A percentile compares a stretch with the other conserved stretches of the same genome.
Evolutionary conservation across 2,113 vertebrate species (phyloP).

Genomic region (Gambusia affinis): DNA sequence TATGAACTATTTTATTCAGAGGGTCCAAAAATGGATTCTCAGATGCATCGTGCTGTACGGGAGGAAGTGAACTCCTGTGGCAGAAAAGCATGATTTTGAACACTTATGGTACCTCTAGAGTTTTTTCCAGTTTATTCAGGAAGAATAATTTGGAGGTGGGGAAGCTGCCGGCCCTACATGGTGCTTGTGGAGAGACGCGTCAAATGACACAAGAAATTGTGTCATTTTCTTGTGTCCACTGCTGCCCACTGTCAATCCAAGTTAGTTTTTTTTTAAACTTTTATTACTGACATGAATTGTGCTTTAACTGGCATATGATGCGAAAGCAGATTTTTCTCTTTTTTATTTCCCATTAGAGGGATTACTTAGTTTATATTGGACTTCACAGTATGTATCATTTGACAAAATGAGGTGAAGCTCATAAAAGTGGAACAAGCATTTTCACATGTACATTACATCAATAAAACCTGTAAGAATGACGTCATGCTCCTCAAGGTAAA

Average conservation of each 20-base stretch:
- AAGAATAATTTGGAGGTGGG: conserved; percentile 48
- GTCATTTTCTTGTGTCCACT: conserved; percentile 7
- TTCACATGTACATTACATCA: conserved; percentile 29
- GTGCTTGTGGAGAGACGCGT: conserved; percentile 7
- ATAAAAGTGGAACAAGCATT: not conserved
- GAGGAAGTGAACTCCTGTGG: not conserved
- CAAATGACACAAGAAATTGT: not conserved
- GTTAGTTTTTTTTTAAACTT: conserved; percentile 32
- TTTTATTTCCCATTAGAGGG: conserved; percentile 22
- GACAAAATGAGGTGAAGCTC: accelerated
- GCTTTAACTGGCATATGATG: not conserved
- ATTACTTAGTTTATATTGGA: conserved; percentile 11
- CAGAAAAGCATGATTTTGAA: not conserved
- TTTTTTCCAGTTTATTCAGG: conserved; percentile 9
- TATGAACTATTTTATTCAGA: too few species aligned
- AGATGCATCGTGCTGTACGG: too few species aligned
- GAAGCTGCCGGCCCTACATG: conserved; percentile 63
- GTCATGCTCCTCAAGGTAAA: conserved; percentile 71
- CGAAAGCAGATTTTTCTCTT: too few species aligned
- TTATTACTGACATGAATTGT: not conserved
- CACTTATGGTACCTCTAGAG: not conserved
- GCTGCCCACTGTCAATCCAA: conserved; percentile 57
- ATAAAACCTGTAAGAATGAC: not conserved
- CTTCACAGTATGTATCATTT: not conserved
- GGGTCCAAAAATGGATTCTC: too few species aligned